These are phyloP conservation scores for Cebidichthys violaceus DNA, from an alignment of 2,113 vertebrate genomes.

Conservation along the genomic window DNA sequence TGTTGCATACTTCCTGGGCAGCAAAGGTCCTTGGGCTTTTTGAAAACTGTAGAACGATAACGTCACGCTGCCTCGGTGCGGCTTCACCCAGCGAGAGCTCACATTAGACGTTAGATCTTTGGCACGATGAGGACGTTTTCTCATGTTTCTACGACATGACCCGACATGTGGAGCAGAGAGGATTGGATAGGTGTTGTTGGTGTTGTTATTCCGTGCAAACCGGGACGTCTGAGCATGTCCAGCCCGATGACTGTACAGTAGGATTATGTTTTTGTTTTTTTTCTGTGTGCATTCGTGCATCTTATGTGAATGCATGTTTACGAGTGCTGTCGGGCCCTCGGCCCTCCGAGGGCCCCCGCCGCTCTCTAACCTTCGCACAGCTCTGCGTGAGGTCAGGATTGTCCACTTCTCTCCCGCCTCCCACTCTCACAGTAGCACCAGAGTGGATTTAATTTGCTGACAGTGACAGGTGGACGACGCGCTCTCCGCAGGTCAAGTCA, in stretches of 20 bases:
- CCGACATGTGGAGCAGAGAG: neutral
- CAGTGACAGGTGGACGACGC: slow-evolving; percentile 38
- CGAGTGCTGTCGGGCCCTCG: neutral
- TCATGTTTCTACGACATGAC: neutral
- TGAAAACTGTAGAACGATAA: slow-evolving; percentile 10
- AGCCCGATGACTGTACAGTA: neutral
- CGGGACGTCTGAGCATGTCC: slow-evolving; percentile 23
- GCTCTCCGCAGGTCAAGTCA: slow-evolving; percentile 46
- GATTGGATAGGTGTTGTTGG: neutral
- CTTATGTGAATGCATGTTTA: slow-evolving; percentile 12
- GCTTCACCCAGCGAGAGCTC: slow-evolving; percentile 11
- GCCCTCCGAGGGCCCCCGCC: slow-evolving; percentile 5
- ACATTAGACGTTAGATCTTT: neutral
- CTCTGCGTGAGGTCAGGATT: slow-evolving; percentile 45
- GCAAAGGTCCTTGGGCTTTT: slow-evolving; percentile 11
- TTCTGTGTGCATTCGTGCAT: slow-evolving; percentile 5
- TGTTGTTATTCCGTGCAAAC: slow-evolving; percentile 20
- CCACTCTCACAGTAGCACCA: slow-evolving; percentile 19
- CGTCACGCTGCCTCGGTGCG: slow-evolving; percentile 7
- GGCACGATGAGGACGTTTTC: neutral
- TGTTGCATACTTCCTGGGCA: slow-evolving; percentile 25
- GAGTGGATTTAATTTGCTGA: slow-evolving; percentile 35
- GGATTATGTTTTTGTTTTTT: neutral
- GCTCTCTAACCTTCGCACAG: slow-evolving; percentile 45
- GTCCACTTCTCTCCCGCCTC: slow-evolving; percentile 27